Percentiles rank a stretch among this genome's conserved stretches.
Evolutionary conservation across 1,140 invertebrate species (phyloP).

Genomic region (Euwallacea similis): DNA sequence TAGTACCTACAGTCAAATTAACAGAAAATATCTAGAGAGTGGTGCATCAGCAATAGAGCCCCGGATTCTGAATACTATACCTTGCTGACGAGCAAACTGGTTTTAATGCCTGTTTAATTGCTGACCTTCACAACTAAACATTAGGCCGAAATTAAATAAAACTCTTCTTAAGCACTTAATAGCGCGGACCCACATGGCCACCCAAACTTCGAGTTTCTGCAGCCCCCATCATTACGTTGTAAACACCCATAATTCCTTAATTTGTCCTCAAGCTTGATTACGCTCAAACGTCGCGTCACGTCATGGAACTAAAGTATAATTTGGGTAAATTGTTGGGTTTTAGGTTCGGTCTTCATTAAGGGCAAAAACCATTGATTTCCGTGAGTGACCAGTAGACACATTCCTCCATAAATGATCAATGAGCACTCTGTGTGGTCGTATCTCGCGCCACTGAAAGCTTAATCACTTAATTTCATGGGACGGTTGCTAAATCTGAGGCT

Average conservation of each 20-base stretch:
- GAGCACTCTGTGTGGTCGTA: conserved; percentile 8
- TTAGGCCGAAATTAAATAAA: conserved; percentile 11
- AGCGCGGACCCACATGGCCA: conserved; percentile 13
- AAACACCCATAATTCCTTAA: conserved; percentile 14
- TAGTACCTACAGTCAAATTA: background rate
- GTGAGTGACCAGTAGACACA: too few relatives aligned
- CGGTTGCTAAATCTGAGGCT: conserved; percentile 7
- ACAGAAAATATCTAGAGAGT: too few relatives aligned
- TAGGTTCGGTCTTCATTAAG: background rate
- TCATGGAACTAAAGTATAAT: too few relatives aligned
- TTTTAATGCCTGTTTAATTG: too few relatives aligned
- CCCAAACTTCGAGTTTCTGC: conserved; percentile 7
- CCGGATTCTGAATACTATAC: too few relatives aligned
- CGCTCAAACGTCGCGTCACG: background rate
- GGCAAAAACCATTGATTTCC: too few relatives aligned
- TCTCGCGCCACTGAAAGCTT: conserved; percentile 16
- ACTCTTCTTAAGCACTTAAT: conserved; percentile 9
- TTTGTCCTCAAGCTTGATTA: conserved; percentile 1
- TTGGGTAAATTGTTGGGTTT: too few relatives aligned
- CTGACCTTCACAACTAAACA: background rate
- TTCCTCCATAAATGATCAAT: too few relatives aligned
- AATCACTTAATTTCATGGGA: conserved; percentile 29
- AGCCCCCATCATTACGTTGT: conserved; percentile 13
- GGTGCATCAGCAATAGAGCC: too few relatives aligned
- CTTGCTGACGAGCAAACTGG: too few relatives aligned